These are phyloP conservation scores for Monochamus saltuarius DNA, from an alignment of 1,140 invertebrate species.

Conservation along the genomic window DNA sequence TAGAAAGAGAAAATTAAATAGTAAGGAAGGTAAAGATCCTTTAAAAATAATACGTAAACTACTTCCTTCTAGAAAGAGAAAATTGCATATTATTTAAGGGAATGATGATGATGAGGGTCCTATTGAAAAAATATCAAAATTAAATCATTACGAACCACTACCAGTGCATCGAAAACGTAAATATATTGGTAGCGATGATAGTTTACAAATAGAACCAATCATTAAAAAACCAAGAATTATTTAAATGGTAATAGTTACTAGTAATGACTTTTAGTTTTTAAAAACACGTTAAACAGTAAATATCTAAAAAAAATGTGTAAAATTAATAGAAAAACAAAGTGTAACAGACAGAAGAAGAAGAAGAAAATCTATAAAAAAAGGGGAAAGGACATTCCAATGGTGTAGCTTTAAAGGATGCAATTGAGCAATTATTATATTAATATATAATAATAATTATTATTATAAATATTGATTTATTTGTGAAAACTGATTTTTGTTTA, in stretches of 20 bases:
- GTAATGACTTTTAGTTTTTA: slow-evolving; percentile 2
- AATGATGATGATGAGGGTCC: too few species aligned
- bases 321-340: slow-evolving; percentile 2
- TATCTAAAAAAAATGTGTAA: background rate
- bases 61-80: background rate
- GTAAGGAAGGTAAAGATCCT: too few species aligned
- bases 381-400: background rate
- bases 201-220: too few species aligned
- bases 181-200: slow-evolving; percentile 3
- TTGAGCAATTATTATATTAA: slow-evolving; percentile 18
- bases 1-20: too few species aligned
- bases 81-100: background rate
- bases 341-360: slow-evolving; percentile 16
- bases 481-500: too few species aligned
- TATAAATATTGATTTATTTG: too few species aligned
- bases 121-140: too few species aligned
- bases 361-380: background rate
- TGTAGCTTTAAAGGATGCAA: background rate
- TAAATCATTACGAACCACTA: too few species aligned
- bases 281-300: background rate
- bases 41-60: background rate
- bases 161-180: too few species aligned
- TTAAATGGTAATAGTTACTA: background rate
- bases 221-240: background rate
- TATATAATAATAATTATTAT: too few species aligned